Evolutionary conservation across 1,140 invertebrate species (phyloP).

Genomic region (Nebria ingens): DNA sequence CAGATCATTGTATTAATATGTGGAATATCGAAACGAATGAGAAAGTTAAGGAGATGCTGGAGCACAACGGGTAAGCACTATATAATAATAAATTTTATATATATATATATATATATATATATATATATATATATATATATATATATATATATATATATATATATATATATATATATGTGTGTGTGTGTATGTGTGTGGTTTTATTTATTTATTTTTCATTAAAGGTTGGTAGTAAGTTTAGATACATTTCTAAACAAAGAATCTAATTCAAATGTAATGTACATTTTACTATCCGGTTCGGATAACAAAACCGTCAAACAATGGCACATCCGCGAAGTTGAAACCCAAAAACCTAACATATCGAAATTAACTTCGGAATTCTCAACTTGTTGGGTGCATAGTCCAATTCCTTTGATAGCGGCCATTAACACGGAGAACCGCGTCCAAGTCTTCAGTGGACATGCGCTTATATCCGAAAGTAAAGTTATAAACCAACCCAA

Average conservation of each 20-base stretch:
- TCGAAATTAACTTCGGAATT: constrained; percentile 3
- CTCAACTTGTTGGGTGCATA: constrained; percentile 16
- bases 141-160: too few species aligned
- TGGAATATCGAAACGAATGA: neutral
- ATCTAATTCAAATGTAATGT: constrained; percentile 13
- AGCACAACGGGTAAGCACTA: neutral
- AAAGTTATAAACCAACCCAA: constrained; percentile 3
- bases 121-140: too few species aligned
- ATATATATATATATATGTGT: too few species aligned
- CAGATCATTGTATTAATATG: neutral
- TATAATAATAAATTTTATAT: too few species aligned
- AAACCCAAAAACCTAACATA: neutral
- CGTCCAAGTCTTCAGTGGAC: constrained; percentile 16
- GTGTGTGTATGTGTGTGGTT: too few species aligned
- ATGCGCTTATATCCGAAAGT: constrained; percentile 17
- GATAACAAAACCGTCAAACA: constrained; percentile 19
- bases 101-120: too few species aligned
- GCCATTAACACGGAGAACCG: constrained; percentile 15
- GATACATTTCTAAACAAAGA: constrained; percentile 16
- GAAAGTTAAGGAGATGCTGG: neutral
- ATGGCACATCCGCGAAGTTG: constrained; percentile 13
- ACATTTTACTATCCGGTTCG: constrained; percentile 17
- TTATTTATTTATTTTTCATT: constrained; percentile 7
- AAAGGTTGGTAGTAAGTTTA: constrained; percentile 15
- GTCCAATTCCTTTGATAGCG: constrained; percentile 13